A percentile compares a stretch with the other conserved stretches of the same genome.
Evolutionary conservation across 2,888 invertebrate genomes (phyloP).

Genomic region (Volucella inflata): DNA sequence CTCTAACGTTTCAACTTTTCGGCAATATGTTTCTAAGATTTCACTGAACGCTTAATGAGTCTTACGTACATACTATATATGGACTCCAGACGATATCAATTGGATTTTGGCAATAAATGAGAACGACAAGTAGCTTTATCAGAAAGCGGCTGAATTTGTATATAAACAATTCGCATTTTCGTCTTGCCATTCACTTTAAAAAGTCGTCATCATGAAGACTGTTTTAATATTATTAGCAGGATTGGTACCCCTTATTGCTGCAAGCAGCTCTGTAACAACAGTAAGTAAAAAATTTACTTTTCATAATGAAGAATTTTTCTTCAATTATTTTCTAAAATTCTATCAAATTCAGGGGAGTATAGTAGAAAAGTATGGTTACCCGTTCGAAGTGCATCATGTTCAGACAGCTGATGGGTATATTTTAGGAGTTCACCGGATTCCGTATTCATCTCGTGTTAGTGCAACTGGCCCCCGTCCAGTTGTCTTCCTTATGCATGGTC

Average conservation of each 20-base stretch:
- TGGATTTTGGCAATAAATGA: neutral
- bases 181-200: slow-evolving; percentile 23
- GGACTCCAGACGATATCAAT: neutral
- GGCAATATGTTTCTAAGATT: neutral
- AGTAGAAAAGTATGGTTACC: slow-evolving; percentile 76
- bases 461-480: slow-evolving; percentile 75
- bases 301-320: slow-evolving; percentile 33
- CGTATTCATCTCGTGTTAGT: slow-evolving; percentile 77
- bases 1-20: neutral
- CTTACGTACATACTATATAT: neutral
- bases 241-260: slow-evolving; percentile 32
- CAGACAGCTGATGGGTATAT: slow-evolving; percentile 82
- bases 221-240: slow-evolving; percentile 19
- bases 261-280: slow-evolving; percentile 78
- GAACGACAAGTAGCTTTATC: neutral
- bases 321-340: neutral
- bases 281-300: slow-evolving; percentile 67
- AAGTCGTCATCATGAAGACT: slow-evolving; percentile 38
- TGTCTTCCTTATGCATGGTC: slow-evolving; percentile 79
- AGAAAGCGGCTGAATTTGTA: slow-evolving; percentile 9
- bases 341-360: slow-evolving; percentile 51
- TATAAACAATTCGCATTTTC: slow-evolving; percentile 39
- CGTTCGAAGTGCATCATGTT: slow-evolving; percentile 85
- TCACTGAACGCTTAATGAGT: neutral
- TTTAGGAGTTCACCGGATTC: slow-evolving; percentile 80